Evolutionary conservation across 2,888 invertebrate genomes (phyloP), one percentile per base, ranked within the genome.

Genomic region (Harmothoe impar): DNA sequence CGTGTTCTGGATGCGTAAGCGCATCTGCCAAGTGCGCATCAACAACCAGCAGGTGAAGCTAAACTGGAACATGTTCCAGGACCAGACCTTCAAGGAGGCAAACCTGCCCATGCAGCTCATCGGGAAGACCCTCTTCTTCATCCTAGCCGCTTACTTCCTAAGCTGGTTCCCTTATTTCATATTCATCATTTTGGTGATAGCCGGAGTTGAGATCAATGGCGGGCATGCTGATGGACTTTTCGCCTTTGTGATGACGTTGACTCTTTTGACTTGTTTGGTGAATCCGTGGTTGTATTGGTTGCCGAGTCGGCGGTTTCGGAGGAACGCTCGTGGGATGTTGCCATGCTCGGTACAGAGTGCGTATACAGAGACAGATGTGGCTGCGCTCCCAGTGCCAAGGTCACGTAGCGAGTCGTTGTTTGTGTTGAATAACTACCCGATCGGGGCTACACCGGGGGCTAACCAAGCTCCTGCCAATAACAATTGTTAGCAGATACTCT

Each of bases 221-320:
- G 29, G 54, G 17, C 15, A 29, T 20, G 29, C 31, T 0, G 54
- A 51, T n/a, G 31, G 29, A 0, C 0, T 56, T 25, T 86, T n/a
- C 31, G 54, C 86, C n/a, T 52, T 54, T 20, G 52, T 86, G 86
- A 20, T 25, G 15, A 31, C 54, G 10, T 54, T 86, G 25, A 86
- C 54, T 86, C 33, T 86, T 0, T 17, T 86, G 0, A 86, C 86
- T 12, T 31, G 86, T 56, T 29, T 52, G 15, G 54, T 54, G 25
- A 86, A 86, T 29, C 86, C 86, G 31, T 86, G 86, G 86, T 25
- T 86, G 15, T 86, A 86, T 29, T 86, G 86, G 86, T 31, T 86
- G 33, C 86, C 86, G 29, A 86, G 86, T 31, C 25, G 56, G 23
- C 25, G 52, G 10, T 86, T 86, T 52, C 52, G 86, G 29, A 51